phyloP scores from a whole-genome alignment of 2,888 invertebrate genomes.

The Eutolmus rufibarbis region DNA sequence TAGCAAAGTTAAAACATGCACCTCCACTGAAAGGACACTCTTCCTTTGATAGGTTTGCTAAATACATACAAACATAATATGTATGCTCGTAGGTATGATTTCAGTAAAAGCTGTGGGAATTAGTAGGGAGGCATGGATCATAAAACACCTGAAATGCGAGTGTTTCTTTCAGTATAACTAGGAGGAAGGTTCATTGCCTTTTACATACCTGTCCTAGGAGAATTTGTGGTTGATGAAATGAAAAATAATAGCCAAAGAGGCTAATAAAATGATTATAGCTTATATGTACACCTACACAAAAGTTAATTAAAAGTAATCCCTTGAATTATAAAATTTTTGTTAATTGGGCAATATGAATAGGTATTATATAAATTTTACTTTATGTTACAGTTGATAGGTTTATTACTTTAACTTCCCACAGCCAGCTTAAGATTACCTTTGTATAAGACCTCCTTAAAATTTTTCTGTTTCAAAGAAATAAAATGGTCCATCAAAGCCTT shows the following conservation, averaged over 20 bases:
- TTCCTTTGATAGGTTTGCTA: not conserved
- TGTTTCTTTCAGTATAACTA: not conserved
- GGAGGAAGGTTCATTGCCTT: not conserved
- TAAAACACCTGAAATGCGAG: not conserved
- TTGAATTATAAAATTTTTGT: not conserved
- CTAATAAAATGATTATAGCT: not conserved
- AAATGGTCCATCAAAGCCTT: not conserved
- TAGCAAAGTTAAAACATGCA: not conserved
- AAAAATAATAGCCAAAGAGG: not conserved
- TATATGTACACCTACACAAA: not conserved
- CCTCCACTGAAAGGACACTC: not conserved
- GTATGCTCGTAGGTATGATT: not conserved
- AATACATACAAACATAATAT: not conserved
- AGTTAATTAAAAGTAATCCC: not conserved
- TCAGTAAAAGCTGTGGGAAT: not conserved
- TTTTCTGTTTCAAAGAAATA: not conserved
- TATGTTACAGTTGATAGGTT: not conserved
- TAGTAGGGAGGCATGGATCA: not conserved
- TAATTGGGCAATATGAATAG: not conserved
- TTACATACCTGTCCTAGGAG: not conserved
- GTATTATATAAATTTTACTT: not conserved
- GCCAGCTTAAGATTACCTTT: not conserved
- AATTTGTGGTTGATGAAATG: not conserved
- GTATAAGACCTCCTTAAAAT: not conserved
- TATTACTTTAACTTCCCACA: not conserved